Evolutionary conservation across 2,797 vertebrate genomes (phyloP), one percentile per base, ranked within the genome.

Genomic region (Sebastes trivittatus): DNA sequence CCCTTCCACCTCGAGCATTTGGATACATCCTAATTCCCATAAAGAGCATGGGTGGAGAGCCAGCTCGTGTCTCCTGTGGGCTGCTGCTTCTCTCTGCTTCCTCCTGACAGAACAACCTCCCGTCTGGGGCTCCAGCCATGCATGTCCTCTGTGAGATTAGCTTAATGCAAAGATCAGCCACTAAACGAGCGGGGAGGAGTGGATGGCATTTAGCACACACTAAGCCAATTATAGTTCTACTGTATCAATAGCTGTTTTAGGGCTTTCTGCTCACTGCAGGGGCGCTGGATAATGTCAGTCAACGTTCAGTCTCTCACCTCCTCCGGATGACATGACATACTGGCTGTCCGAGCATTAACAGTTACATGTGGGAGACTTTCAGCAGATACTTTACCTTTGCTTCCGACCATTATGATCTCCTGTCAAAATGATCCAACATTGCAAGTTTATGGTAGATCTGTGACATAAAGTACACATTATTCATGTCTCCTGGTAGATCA

Each of bases 91-190:
- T 55, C 63, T 27, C 49, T 9, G 68, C 52, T 18, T 65, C 65
- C 65, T 74, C 38, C 56, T 30, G 23, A 70, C 22, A 11, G 36
- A 72, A 38, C 29, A 52, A 30, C 23, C 22, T 70, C 60, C 10
- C 58, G 46, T 82, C 58, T 42, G 62, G 59, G 65, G 62, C 61
- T 82, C 34, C 52, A 82, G 75, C 64, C 80, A 70, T 64, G 83
- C 62, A 34, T 72, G 75, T 78, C 74, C 63, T 69, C 69, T 69
- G 72, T 32, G 49, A 77, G 64, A 64, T 36, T 68, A 29, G 36
- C 73, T 80, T 72, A 42, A 72, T 63, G 52, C 77, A 84, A 72
- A 76, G 58, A 84, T 78, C 71, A 66, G 66, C 66, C 27, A 2
- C 72, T 71, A 72, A 80, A 80, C 42, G 69, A 77, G 78, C 59